These are phyloP conservation scores for Dermatophagoides farinae DNA, from an alignment of 1,140 invertebrate genomes.

Conservation along the genomic window DNA sequence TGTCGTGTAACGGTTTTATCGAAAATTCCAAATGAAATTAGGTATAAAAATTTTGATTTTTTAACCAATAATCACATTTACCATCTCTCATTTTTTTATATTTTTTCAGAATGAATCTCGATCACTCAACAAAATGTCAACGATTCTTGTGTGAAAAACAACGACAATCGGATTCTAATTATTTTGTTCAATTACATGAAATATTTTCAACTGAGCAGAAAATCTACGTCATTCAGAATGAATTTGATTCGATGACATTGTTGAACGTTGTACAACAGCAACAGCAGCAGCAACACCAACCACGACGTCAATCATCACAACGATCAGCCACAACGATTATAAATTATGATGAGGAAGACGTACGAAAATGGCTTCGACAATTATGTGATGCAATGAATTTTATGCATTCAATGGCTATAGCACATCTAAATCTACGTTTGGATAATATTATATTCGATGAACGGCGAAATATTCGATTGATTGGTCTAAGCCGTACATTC, in stretches of 20 bases:
- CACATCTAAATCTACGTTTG: constrained; percentile 1
- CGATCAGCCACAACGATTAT: no score
- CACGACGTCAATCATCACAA: no score
- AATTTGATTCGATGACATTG: background rate
- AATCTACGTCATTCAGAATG: background rate
- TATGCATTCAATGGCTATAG: background rate
- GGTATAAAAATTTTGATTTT: background rate
- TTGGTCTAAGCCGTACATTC: background rate
- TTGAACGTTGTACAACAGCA: no score
- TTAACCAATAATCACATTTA: background rate
- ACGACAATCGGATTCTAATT: background rate
- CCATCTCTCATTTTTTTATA: background rate
- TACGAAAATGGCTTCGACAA: background rate
- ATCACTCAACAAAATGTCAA: no score
- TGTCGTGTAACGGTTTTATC: background rate
- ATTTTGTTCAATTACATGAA: background rate
- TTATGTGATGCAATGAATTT: background rate
- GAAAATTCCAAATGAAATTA: background rate
- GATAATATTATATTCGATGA: constrained; percentile 2
- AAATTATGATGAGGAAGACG: background rate
- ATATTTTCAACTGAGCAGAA: background rate
- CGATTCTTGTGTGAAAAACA: background rate
- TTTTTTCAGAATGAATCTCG: background rate
- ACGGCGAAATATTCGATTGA: background rate
- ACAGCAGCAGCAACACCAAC: no score